phyloP scores from a whole-genome alignment of 2,113 vertebrate species.

The Oriolus oriolus region DNA sequence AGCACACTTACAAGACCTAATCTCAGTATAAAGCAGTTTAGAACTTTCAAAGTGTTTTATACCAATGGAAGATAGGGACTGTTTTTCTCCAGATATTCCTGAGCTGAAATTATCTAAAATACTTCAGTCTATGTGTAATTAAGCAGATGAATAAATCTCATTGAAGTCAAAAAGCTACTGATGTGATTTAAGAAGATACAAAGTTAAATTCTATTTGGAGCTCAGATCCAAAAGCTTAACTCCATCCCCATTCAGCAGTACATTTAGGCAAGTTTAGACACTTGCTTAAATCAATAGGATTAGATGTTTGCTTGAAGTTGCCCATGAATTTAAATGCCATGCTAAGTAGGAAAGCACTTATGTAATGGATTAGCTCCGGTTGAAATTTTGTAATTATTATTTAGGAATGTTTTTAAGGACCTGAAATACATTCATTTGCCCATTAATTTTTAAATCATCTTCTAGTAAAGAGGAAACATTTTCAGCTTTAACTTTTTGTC shows the following conservation, averaged over 20 bases:
- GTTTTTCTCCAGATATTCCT: neutral
- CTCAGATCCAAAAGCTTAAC: conserved; percentile 24
- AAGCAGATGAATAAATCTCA: conserved; percentile 25
- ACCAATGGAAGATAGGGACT: neutral
- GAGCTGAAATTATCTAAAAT: neutral
- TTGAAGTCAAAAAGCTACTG: conserved; percentile 32
- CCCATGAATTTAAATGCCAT: conserved; percentile 7
- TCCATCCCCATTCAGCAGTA: neutral
- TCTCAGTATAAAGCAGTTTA: neutral
- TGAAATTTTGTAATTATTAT: neutral
- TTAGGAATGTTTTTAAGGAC: neutral
- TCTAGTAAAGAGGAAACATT: neutral
- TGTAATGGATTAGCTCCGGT: neutral
- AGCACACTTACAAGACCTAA: neutral
- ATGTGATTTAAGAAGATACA: conserved; percentile 22
- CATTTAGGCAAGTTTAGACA: neutral
- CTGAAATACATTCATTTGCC: neutral
- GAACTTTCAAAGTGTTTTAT: neutral
- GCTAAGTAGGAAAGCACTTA: neutral
- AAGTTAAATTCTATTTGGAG: conserved; percentile 34
- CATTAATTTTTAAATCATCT: neutral
- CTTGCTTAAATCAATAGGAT: conserved; percentile 35
- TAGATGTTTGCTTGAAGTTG: conserved; percentile 29
- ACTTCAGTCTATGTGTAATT: neutral
- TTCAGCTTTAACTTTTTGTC: neutral